These are phyloP conservation scores for Graphium colonna DNA, from an alignment of 2,888 invertebrate species.

Conservation along the genomic window DNA sequence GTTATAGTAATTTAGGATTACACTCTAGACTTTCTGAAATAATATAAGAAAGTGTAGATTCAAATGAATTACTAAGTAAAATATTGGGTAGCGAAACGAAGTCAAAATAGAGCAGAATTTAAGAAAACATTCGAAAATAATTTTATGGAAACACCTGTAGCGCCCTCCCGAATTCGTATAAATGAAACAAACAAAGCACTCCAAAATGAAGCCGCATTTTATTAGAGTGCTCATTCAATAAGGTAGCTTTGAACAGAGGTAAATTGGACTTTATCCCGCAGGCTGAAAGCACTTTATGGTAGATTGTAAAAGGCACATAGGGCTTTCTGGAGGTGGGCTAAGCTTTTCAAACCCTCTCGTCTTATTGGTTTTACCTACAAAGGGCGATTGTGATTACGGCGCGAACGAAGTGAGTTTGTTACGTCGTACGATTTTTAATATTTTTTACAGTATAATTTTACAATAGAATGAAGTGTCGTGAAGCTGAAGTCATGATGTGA, in stretches of 20 bases:
- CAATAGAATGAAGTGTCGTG: no score
- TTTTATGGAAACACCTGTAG: conserved; percentile 32
- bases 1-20: no score
- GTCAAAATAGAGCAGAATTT: no score
- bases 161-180: conserved; percentile 37
- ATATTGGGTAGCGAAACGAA: no score
- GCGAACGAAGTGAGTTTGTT: conserved; percentile 59
- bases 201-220: conserved; percentile 49
- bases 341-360: conserved; percentile 61
- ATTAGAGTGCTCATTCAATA: conserved; percentile 47
- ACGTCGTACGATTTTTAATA: conserved; percentile 37
- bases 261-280: conserved; percentile 27
- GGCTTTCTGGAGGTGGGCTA: conserved; percentile 53
- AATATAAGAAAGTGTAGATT: no score
- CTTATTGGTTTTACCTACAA: conserved; percentile 72
- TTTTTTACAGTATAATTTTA: no score
- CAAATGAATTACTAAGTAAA: no score
- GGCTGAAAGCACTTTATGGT: conserved; percentile 36
- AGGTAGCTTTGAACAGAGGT: conserved; percentile 40
- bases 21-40: no score
- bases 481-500: no score
- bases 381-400: conserved; percentile 59
- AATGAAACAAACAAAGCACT: conserved; percentile 14
- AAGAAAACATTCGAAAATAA: not conserved
- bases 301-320: conserved; percentile 40